Conservation (phyloP, 2,888 invertebrate species). For the Rhagophthalmus giganteus region DNA sequence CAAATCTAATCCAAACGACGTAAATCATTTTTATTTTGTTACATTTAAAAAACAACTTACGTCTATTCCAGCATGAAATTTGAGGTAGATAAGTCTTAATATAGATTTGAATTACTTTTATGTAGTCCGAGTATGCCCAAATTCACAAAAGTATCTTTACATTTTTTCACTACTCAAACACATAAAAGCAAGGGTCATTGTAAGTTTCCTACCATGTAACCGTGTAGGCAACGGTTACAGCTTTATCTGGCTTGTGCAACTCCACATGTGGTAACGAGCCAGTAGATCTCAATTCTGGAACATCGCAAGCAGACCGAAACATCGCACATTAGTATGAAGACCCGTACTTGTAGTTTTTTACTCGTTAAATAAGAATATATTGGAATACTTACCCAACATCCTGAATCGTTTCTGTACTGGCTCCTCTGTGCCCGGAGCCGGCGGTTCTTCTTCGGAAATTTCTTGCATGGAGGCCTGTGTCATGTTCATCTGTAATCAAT, state of each 20-base stretch:
- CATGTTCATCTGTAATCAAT: slow-evolving; percentile 13
- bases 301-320: slow-evolving; percentile 59
- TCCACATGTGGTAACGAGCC: slow-evolving; percentile 52
- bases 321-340: slow-evolving; percentile 56
- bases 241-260: slow-evolving; percentile 45
- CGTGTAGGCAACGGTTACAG: slow-evolving; percentile 53
- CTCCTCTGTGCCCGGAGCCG: slow-evolving; percentile 52
- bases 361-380: slow-evolving; percentile 31
- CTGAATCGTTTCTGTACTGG: slow-evolving; percentile 41
- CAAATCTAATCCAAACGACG: slow-evolving; percentile 10
- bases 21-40: slow-evolving; percentile 1
- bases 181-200: slow-evolving; percentile 39
- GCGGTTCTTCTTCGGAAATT: slow-evolving; percentile 43
- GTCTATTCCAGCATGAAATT: slow-evolving; percentile 7
- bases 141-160: slow-evolving; percentile 4
- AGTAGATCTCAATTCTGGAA: slow-evolving; percentile 57
- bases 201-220: slow-evolving; percentile 56
- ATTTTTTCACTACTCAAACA: slow-evolving; percentile 48
- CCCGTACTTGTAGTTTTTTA: slow-evolving; percentile 42
- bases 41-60: slow-evolving; percentile 10
- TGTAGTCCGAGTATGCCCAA: slow-evolving; percentile 21
- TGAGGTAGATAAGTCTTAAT: slow-evolving; percentile 15
- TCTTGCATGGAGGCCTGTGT: slow-evolving; percentile 10
- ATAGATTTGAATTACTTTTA: slow-evolving; percentile 22
- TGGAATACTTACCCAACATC: slow-evolving; percentile 48